phyloP scores from a whole-genome alignment of 2,113 vertebrate species.

The Hydrochoerus hydrochaeris region DNA sequence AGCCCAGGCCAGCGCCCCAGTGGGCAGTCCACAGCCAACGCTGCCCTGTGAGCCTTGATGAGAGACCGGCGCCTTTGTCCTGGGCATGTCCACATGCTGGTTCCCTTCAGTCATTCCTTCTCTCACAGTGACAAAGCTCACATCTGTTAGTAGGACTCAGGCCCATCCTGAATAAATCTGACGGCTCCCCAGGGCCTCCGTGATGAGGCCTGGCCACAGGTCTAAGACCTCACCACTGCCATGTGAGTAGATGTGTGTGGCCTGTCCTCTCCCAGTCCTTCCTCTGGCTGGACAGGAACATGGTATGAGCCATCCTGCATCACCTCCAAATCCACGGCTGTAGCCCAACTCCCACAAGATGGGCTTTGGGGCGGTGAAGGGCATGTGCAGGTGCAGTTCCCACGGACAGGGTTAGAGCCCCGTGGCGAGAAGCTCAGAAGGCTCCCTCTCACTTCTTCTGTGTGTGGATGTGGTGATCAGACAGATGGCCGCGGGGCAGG shows the following conservation, averaged over 20 bases:
- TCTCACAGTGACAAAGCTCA: background rate
- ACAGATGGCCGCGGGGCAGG: background rate
- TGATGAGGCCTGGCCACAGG: background rate
- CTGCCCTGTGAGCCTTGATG: background rate
- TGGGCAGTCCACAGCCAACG: fast-evolving
- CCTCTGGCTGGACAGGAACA: background rate
- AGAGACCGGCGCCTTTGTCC: background rate
- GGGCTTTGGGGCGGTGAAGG: background rate
- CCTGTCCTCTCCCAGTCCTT: background rate
- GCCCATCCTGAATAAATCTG: background rate
- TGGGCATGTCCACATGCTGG: background rate
- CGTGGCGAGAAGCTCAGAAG: background rate
- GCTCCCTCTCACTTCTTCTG: background rate
- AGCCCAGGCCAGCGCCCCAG: background rate
- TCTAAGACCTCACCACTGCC: background rate
- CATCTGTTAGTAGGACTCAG: background rate
- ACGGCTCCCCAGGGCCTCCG: background rate
- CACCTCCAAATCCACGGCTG: background rate
- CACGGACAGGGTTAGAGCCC: background rate
- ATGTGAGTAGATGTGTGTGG: background rate
- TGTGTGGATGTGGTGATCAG: background rate
- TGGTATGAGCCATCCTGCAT: background rate
- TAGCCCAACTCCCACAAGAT: background rate
- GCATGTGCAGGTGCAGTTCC: background rate
- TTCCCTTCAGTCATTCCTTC: background rate